Evolutionary conservation across 2,113 vertebrate genomes (phyloP).

Genomic region (Girardinichthys multiradiatus): DNA sequence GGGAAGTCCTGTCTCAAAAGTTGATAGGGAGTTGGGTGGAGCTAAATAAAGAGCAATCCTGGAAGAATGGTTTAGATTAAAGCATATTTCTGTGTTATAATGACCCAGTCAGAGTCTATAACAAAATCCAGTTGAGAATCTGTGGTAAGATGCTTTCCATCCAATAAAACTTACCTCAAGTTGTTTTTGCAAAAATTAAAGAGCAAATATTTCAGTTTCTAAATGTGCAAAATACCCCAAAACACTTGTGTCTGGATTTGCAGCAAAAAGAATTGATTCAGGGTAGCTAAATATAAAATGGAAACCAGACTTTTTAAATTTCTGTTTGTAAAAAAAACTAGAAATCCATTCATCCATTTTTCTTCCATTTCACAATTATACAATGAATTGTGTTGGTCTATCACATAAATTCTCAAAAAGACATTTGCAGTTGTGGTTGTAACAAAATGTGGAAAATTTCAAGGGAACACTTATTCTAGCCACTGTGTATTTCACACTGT

Average conservation of each 20-base stretch:
- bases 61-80: not conserved
- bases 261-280: too few relatives aligned
- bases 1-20: too few relatives aligned
- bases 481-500: not conserved
- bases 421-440: not conserved
- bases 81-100: not conserved
- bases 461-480: not conserved
- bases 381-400: not conserved
- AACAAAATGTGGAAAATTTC: not conserved
- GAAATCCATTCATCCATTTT: too few relatives aligned
- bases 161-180: not conserved
- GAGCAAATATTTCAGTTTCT: not conserved
- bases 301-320: not conserved
- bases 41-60: too few relatives aligned
- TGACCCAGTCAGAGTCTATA: not conserved
- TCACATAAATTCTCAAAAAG: not conserved
- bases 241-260: too few relatives aligned
- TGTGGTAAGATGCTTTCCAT: not conserved
- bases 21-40: too few relatives aligned
- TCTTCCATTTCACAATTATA: not conserved
- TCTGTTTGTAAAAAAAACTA: not conserved
- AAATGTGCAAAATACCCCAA: not conserved
- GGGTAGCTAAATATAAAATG: too few relatives aligned
- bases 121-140: not conserved
- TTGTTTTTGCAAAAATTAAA: not conserved